Evolutionary conservation across 1,140 invertebrate genomes (phyloP).

Genomic region (Adelges cooleyi): DNA sequence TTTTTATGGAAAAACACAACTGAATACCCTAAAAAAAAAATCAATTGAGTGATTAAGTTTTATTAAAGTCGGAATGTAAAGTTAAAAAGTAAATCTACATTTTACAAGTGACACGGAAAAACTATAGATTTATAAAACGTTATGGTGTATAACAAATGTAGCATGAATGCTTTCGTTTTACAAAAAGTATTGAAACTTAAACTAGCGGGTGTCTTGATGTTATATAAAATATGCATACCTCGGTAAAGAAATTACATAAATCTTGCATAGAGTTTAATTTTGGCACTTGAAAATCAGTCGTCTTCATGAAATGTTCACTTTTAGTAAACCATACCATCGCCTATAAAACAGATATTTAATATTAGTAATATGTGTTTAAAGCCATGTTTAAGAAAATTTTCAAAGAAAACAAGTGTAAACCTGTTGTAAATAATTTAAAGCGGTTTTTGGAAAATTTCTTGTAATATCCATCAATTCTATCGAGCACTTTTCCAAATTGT

Average conservation of each 20-base stretch:
- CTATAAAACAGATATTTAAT: not conserved
- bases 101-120: no score
- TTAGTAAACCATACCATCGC: slow-evolving; percentile 16
- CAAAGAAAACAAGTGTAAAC: not conserved
- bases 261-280: not conserved
- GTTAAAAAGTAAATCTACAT: no score
- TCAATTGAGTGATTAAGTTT: no score
- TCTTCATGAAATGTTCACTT: not conserved
- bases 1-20: slow-evolving; percentile 48
- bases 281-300: not conserved
- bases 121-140: no score
- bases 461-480: slow-evolving; percentile 2
- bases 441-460: slow-evolving; percentile 6
- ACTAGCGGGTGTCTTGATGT: no score
- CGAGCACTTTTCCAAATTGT: slow-evolving; percentile 3
- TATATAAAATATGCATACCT: slow-evolving; percentile 18
- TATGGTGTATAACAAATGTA: no score
- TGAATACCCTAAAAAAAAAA: slow-evolving; percentile 43
- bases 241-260: not conserved
- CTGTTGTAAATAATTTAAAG: not conserved
- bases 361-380: no score
- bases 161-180: no score
- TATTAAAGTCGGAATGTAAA: no score
- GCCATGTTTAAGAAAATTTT: no score
- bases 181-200: no score